Conservation (phyloP, 2,113 vertebrate genomes). For the Dasypus novemcinctus region DNA sequence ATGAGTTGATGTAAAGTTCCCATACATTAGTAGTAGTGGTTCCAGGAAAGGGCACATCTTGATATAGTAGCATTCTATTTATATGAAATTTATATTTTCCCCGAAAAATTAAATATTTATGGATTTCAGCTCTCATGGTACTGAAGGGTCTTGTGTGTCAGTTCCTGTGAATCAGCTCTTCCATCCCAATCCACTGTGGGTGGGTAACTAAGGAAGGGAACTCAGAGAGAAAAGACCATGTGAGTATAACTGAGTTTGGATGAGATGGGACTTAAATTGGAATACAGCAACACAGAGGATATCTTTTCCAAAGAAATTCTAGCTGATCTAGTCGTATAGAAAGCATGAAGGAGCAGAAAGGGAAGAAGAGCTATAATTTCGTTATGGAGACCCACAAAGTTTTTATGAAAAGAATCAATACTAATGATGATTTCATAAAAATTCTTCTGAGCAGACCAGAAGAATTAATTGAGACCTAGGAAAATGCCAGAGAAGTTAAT, state of each 20-base stretch:
- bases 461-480: neutral
- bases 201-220: neutral
- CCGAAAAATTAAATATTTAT: neutral
- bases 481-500: neutral
- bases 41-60: neutral
- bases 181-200: neutral
- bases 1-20: neutral
- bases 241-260: neutral
- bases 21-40: neutral
- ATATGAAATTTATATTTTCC: neutral
- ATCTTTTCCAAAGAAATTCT: neutral
- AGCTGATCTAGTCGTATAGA: neutral
- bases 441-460: neutral
- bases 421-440: neutral
- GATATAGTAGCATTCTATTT: neutral
- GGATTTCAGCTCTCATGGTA: neutral
- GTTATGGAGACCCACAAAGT: neutral
- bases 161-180: neutral
- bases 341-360: neutral
- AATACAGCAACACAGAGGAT: neutral
- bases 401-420: neutral
- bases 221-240: neutral
- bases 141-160: neutral
- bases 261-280: neutral
- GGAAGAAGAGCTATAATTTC: neutral